Base-by-base conservation (phyloP, 2,797 vertebrate genomes). In the Anguilla marmorata region DNA sequence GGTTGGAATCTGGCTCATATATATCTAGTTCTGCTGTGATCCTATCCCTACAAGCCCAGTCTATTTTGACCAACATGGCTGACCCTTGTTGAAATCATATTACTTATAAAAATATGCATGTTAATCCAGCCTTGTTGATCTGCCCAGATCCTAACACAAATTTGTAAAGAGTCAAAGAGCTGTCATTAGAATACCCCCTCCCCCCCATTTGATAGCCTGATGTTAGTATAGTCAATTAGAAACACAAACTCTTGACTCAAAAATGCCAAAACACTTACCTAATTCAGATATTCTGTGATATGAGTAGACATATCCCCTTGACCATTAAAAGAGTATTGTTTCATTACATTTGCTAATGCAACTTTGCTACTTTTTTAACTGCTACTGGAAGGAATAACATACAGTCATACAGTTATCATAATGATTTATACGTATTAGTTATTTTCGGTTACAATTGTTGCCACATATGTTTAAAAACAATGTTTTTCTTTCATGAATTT, bases 1-100 rank as follows among this genome's bases (percentile, higher is more conserved):
- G 45, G 5, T 14, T 60, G 74, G 76, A 87, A 63, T 60, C 30
- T 58, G 72, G 86, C 56, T 80, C 86, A 80, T 58, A 60, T 58
- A 79, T 82, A 37, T 45, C 37, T 33, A 19, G n/a, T 9, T 52
- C n/a, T 2, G 24, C 27, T 74, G 45, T 2, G 58, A 58, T n/a
- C 45, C n/a, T 19, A 82, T 79, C 72, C 30, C 30, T 16, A 19
- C 76, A 19, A 21, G 76, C 76, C 37, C 41, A 21, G 45, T 52
- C 86, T 19, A 52, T 14, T 33, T 24, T 56, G 66, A 19, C 69
- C 45, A 14, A 79, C 66, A 24, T 52, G 21, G 24, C n/a, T 52
- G 72, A 76, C 45, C 27, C 50, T 45, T 14, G 83, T 84, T 54
- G 19, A 58, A 84, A 84, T 56, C 4, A 58, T 84, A 54, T 84